These are phyloP conservation scores for Popillia japonica DNA, from an alignment of 1,140 invertebrate genomes.

Conservation along the genomic window DNA sequence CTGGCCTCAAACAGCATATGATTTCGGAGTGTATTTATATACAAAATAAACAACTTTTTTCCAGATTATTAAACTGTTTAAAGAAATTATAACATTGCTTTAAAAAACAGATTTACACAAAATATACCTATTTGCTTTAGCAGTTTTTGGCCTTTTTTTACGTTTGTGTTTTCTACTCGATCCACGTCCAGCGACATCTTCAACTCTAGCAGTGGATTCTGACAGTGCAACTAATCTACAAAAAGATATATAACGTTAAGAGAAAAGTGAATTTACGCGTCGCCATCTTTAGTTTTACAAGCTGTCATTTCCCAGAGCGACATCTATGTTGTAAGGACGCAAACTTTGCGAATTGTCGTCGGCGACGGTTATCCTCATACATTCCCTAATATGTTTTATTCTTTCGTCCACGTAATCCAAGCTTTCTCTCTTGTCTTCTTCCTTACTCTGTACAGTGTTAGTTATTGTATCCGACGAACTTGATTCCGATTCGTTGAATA, in stretches of 20 bases:
- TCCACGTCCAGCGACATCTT: conserved; percentile 44
- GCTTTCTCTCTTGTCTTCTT: conserved; percentile 42
- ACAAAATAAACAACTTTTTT: conserved; percentile 23
- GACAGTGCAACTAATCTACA: conserved; percentile 38
- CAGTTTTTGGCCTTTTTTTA: conserved; percentile 60
- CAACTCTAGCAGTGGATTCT: conserved; percentile 46
- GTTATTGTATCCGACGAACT: conserved; percentile 52
- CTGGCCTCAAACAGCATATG: background rate
- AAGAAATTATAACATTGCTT: no score
- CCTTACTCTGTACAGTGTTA: conserved; percentile 24
- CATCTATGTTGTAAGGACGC: conserved; percentile 54
- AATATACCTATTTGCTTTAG: conserved; percentile 60
- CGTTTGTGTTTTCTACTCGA: conserved; percentile 47
- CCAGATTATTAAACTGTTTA: conserved; percentile 8
- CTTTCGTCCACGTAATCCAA: conserved; percentile 53
- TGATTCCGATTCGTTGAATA: conserved; percentile 52
- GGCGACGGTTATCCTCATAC: conserved; percentile 41
- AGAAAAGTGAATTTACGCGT: conserved; percentile 23
- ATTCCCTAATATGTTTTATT: conserved; percentile 53
- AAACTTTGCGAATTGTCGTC: conserved; percentile 42
- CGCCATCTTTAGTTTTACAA: conserved; percentile 42
- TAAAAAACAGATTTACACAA: no score
- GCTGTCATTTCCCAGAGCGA: conserved; percentile 46
- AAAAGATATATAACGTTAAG: background rate
- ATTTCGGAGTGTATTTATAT: conserved; percentile 35